Percentiles rank a stretch among this genome's conserved stretches.
Conservation (phyloP, 2,888 invertebrate species). For the Chouioia cunea region DNA sequence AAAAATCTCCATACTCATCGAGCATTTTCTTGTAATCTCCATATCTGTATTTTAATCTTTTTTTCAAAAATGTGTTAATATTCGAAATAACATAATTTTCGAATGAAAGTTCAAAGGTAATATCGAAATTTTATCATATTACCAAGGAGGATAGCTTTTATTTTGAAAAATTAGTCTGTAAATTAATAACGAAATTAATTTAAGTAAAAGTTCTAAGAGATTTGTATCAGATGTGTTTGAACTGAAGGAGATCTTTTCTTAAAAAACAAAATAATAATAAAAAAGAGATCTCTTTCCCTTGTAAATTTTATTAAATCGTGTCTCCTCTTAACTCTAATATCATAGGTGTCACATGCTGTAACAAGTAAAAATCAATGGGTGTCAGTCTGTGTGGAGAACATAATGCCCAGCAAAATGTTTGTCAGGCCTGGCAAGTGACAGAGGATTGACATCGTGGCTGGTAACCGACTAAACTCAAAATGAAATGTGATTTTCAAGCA, state of each 20-base stretch:
- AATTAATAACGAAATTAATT: slow-evolving; percentile 17
- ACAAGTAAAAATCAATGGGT: slow-evolving; percentile 18
- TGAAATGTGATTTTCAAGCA: slow-evolving; percentile 31
- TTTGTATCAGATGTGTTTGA: slow-evolving; percentile 19
- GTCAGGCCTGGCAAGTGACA: not conserved
- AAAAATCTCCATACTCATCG: slow-evolving; percentile 14
- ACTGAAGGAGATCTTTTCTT: slow-evolving; percentile 9
- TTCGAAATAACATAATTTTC: not conserved
- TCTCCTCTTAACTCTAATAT: slow-evolving; percentile 26
- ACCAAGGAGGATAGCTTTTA: slow-evolving; percentile 15
- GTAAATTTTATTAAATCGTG: slow-evolving; percentile 26
- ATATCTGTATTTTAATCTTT: slow-evolving; percentile 22
- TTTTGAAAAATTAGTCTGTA: slow-evolving; percentile 24
- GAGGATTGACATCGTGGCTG: slow-evolving; percentile 8
- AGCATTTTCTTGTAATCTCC: slow-evolving; percentile 6
- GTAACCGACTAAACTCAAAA: slow-evolving; percentile 32
- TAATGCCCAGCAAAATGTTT: not conserved
- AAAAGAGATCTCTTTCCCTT: slow-evolving; percentile 23
- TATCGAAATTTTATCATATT: slow-evolving; percentile 7
- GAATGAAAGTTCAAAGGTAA: no score
- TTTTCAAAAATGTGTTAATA: slow-evolving; percentile 20
- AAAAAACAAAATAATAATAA: slow-evolving; percentile 15
- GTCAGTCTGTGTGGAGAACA: slow-evolving; percentile 14
- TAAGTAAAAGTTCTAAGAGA: slow-evolving; percentile 11
- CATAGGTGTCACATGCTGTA: slow-evolving; percentile 27